Evolutionary conservation across 2,797 vertebrate genomes (phyloP), one percentile per base, ranked within the genome.

Genomic region (Galaxias olidus): DNA sequence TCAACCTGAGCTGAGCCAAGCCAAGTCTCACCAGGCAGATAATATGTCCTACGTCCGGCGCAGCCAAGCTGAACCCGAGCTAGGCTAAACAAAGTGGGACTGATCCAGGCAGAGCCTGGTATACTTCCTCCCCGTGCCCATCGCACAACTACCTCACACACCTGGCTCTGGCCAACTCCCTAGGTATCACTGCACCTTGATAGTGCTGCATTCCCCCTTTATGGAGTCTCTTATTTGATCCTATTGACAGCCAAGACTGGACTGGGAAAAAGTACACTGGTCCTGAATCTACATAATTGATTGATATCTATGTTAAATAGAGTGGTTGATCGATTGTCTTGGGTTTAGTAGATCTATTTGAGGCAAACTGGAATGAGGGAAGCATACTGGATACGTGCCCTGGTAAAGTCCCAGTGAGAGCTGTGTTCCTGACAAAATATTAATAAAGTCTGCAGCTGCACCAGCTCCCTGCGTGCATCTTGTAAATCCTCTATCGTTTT

Each of bases 121-220:
- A 4, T 30, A 14, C 10, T n/a, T 20, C n/a, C 42, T 8, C 40
- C 42, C 15, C 3, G n/a, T 40, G 48, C 55, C 8, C 15, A 59
- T 66, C 47, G 69, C 65, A 53, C 53, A 60, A 60, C 87, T 83
- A 81, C 84, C 69, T 87, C 86, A 68, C 30, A 18, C 64, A 71
- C 14, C 20, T 12, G 13, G 45, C 41, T 59, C 45, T 14, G 1
- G 3, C 13, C 1, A 14, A 47, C 45, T 10, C 45, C 10, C 41
- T 42, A 17, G 5, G 10, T 10, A 41, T 30, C 20, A 9, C 20
- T 18, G 59, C 13, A 20, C 47, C 20, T 60, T 30, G 10, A 19
- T 40, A 20, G 10, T 30, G 59, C 43, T 52, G 60, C 9, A 43
- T 61, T 61, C 55, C 4, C 20, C 42, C 18, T 50, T 55, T 20